These are phyloP conservation scores for Passer domesticus DNA, from an alignment of 2,113 vertebrate genomes.

Conservation along the genomic window DNA sequence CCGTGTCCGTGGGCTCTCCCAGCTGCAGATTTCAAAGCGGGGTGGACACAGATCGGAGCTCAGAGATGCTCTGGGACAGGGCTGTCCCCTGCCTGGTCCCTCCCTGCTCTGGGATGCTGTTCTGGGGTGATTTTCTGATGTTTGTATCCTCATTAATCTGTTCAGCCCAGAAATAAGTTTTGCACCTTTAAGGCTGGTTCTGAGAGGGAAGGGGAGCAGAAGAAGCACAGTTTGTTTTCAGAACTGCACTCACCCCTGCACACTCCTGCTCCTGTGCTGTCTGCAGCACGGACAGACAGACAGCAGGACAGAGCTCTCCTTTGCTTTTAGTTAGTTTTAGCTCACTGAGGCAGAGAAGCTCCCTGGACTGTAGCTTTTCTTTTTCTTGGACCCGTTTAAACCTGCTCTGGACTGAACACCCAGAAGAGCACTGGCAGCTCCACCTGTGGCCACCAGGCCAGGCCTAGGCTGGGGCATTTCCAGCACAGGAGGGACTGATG, in stretches of 20 bases:
- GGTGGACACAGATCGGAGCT: not conserved
- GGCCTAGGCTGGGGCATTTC: not conserved
- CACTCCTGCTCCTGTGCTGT: not conserved
- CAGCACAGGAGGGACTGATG: too few species aligned
- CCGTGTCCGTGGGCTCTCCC: not conserved
- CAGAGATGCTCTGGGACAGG: accelerated
- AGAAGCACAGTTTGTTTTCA: not conserved
- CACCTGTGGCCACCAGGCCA: not conserved
- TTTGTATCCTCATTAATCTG: not conserved
- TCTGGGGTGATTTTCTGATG: not conserved
- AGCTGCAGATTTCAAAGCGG: not conserved
- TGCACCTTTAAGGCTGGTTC: not conserved
- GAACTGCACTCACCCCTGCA: not conserved
- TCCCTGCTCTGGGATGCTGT: not conserved
- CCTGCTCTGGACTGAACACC: not conserved
- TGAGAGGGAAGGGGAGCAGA: not conserved
- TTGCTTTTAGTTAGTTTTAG: not conserved
- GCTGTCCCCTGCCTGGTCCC: accelerated
- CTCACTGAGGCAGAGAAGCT: not conserved
- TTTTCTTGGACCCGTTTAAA: not conserved
- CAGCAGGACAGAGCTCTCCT: not conserved
- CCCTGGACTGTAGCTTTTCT: not conserved
- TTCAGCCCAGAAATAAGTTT: not conserved
- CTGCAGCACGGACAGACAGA: not conserved
- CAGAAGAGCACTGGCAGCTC: not conserved